Conservation (phyloP, 2,113 vertebrate genomes). For the Myiozetetes cayanensis region DNA sequence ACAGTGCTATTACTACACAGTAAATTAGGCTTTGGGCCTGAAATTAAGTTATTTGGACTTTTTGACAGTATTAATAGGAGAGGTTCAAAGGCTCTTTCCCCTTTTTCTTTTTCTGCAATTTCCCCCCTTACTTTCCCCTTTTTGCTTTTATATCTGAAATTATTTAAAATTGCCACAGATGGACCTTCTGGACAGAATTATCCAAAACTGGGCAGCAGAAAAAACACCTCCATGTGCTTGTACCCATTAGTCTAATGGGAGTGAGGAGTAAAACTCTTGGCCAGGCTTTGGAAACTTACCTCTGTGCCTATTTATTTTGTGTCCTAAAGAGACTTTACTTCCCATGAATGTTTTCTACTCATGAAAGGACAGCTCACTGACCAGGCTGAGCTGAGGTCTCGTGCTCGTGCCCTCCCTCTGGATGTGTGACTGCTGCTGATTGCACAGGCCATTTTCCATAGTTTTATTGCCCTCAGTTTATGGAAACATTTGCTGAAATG, state of each 20-base stretch:
- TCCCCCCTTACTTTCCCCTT: background rate
- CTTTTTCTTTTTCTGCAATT: background rate
- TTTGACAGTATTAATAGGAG: background rate
- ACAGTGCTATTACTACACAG: background rate
- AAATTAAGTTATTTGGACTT: background rate
- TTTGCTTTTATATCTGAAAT: slow-evolving; percentile 9
- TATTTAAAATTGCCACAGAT: background rate
- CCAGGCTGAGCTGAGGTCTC: background rate
- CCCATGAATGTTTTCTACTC: fast-evolving
- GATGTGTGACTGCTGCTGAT: background rate
- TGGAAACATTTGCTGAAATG: background rate
- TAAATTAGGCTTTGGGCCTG: background rate
- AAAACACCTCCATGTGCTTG: background rate
- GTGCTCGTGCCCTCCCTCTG: background rate
- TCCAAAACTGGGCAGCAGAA: background rate
- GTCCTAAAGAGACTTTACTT: background rate
- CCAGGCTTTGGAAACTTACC: background rate
- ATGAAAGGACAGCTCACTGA: background rate
- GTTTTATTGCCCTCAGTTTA: background rate
- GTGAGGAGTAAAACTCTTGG: background rate
- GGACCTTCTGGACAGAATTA: background rate
- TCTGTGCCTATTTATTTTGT: background rate
- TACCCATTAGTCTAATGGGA: background rate
- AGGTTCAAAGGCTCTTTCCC: background rate
- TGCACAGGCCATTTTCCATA: background rate